Evolutionary conservation across 2,797 vertebrate species (phyloP), one percentile per base, ranked within the genome.

Genomic region (Rallus crepitans): DNA sequence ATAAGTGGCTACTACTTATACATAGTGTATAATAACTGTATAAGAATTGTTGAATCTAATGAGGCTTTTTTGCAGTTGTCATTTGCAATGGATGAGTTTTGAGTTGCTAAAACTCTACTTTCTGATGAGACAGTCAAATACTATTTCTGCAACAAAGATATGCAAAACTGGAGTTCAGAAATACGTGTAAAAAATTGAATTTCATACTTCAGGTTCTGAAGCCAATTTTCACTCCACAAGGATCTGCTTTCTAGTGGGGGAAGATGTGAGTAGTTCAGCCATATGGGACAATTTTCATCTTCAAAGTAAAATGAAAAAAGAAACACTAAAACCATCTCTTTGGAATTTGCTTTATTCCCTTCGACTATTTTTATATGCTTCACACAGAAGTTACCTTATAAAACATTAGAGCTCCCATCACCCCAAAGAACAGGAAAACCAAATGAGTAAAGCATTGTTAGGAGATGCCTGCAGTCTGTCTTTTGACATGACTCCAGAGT

Each of bases 221-320:
- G 93, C 85, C 95, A 96, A 77, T 91, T 95, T 96, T 95, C 55
- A 59, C 35, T 94, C 75, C 66, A 83, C 80, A 83, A 60, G 52
- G 28, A 83, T 90, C 59, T 72, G 39, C 42, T 83, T 83, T 79
- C 65, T 90, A 61, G 72, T 72, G 92, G 72, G 59, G 48, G 77
- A 93, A 78, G 82, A 90, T 81, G 50, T 82, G 82, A 92, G 84
- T 86, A 81, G 87, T 79, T 91, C 65, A 91, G 89, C 91, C 94
- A 92, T 95, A 93, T 94, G 95, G 82, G 61, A 83, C 48, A 75
- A 93, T 70, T 96, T 95, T 76, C 20, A 90, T 63, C 66, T 84
- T 90, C 59, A 83, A 35, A 79, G 23, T 86, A 69, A 96, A 82
- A 89, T 35, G 7, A 7, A n/a, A 42, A 55, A 50, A 35, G 57